These are phyloP conservation scores for Holothuria glaberrima DNA, from an alignment of 35 echinoderm and acorn worm species.

Conservation along the genomic window DNA sequence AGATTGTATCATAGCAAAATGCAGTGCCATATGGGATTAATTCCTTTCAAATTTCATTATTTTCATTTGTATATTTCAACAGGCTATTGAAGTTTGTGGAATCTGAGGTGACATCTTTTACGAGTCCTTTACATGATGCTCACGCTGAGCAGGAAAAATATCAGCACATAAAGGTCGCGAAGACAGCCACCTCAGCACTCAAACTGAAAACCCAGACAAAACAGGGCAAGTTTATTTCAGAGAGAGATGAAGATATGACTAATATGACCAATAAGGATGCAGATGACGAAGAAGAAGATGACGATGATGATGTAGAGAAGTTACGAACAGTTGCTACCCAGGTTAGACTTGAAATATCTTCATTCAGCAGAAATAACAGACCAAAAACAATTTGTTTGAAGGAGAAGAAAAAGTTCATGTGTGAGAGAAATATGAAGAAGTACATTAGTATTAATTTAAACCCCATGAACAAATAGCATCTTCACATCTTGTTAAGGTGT, in stretches of 20 bases:
- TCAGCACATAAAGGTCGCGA: neutral
- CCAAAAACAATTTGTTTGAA: too few species aligned
- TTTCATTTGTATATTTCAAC: too few species aligned
- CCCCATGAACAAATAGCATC: too few species aligned
- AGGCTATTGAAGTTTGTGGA: neutral
- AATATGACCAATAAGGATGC: neutral
- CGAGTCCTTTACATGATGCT: constrained; percentile 24
- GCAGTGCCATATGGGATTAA: too few species aligned
- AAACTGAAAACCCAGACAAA: neutral
- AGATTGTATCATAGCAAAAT: too few species aligned
- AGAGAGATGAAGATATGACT: neutral
- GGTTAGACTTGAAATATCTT: neutral
- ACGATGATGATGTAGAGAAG: constrained; percentile 31
- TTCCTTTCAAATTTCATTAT: too few species aligned
- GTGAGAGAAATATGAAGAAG: too few species aligned
- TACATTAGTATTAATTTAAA: too few species aligned
- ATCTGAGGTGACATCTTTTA: neutral
- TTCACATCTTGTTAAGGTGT: too few species aligned
- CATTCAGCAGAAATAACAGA: too few species aligned
- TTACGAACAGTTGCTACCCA: constrained; percentile 28
- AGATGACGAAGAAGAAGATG: constrained; percentile 18
- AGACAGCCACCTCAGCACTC: neutral
- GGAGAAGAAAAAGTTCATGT: too few species aligned
- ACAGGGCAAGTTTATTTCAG: neutral
- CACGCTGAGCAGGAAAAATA: constrained; percentile 21